A percentile compares a stretch with the other conserved stretches of the same genome.
Conservation (phyloP, 1,140 invertebrate species). For the Phymorhynchus buccinoides region DNA sequence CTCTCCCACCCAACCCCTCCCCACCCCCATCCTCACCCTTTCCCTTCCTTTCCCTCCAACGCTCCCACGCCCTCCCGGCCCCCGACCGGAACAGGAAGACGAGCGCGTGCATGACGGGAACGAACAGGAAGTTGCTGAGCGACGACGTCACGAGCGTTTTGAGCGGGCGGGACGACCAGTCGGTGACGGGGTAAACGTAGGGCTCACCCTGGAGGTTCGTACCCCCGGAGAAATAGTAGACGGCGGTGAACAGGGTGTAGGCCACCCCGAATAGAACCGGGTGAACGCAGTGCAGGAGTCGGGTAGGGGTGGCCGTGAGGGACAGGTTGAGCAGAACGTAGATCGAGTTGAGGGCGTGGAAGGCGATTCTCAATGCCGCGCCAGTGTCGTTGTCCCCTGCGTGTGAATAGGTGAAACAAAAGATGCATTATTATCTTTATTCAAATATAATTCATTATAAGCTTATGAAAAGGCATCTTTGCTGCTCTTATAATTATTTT, state of each 20-base stretch:
- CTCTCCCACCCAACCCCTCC: background rate
- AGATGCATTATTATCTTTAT: too few relatives aligned
- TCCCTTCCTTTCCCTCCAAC: background rate
- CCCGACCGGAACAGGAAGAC: constrained; percentile 47
- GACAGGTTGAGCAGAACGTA: constrained; percentile 83
- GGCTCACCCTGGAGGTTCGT: constrained; percentile 73
- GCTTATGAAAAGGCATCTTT: too few relatives aligned
- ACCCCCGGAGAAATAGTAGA: constrained; percentile 82
- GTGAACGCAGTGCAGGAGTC: constrained; percentile 81
- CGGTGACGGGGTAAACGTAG: constrained; percentile 67
- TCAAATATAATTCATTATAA: too few relatives aligned
- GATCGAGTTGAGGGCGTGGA: constrained; percentile 82
- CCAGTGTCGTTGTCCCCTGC: constrained; percentile 41
- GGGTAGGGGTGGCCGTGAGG: constrained; percentile 80
- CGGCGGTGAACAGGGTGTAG: constrained; percentile 81
- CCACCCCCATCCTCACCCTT: background rate
- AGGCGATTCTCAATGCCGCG: constrained; percentile 41
- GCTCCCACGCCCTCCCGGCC: background rate
- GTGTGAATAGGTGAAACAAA: too few relatives aligned
- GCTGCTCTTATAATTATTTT: too few relatives aligned
- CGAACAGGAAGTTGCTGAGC: constrained; percentile 45
- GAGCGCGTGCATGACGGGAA: constrained; percentile 46
- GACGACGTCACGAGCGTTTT: constrained; percentile 41
- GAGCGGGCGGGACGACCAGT: constrained; percentile 54
- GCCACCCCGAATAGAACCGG: constrained; percentile 78